Evolutionary conservation across 2,888 invertebrate genomes (phyloP).

Genomic region (Heliconius erato): DNA sequence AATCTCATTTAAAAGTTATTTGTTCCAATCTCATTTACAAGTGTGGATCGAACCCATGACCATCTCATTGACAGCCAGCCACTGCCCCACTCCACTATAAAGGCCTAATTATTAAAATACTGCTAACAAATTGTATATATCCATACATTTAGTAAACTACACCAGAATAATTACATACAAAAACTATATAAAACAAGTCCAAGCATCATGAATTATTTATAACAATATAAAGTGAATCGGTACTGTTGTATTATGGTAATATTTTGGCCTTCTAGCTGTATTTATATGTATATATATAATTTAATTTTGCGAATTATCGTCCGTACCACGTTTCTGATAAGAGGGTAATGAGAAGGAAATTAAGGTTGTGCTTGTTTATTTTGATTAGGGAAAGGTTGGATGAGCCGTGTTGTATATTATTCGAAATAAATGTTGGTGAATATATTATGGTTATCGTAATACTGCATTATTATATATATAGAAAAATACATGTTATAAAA

Average conservation of each 20-base stretch:
- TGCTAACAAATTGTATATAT: background rate
- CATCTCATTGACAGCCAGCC: no score
- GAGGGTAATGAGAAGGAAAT: conserved; percentile 62
- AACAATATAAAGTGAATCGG: conserved; percentile 40
- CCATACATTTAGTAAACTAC: background rate
- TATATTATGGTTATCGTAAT: background rate
- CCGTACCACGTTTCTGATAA: conserved; percentile 54
- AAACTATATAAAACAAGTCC: background rate
- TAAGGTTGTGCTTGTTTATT: conserved; percentile 68
- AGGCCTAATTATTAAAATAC: no score
- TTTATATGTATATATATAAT: conserved; percentile 33
- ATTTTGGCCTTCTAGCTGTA: conserved; percentile 31
- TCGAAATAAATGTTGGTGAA: background rate
- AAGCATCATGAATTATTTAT: conserved; percentile 42
- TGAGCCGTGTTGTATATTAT: background rate
- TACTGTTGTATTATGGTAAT: conserved; percentile 40
- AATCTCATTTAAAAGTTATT: no score
- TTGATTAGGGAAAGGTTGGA: conserved; percentile 48
- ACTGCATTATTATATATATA: no score
- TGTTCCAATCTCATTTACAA: no score
- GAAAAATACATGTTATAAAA: no score
- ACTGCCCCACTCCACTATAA: no score
- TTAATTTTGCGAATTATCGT: conserved; percentile 45
- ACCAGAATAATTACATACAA: background rate
- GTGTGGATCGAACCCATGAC: no score